Conservation (phyloP, 2,888 invertebrate genomes). For the Heliconius erato region DNA sequence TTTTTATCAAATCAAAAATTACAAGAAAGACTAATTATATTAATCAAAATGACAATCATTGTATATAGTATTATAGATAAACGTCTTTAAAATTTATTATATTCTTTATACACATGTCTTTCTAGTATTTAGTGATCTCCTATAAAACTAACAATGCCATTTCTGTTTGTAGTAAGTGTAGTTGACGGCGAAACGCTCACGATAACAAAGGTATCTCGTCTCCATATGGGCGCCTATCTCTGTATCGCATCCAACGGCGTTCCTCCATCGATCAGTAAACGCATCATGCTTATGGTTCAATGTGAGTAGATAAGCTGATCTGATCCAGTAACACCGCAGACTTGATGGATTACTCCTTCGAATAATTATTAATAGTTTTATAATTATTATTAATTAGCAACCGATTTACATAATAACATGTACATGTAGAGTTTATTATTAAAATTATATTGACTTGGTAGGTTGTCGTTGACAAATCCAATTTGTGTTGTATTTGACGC, state of each 20-base stretch:
- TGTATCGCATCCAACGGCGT: constrained; percentile 98
- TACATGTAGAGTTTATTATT: constrained; percentile 23
- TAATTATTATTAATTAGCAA: neutral
- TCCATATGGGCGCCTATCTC: constrained; percentile 96
- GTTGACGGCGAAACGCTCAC: constrained; percentile 95
- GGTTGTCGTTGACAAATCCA: constrained; percentile 20
- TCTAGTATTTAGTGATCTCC: neutral
- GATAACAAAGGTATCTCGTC: constrained; percentile 94
- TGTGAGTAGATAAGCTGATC: constrained; percentile 86
- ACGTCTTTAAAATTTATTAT: neutral
- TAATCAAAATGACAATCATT: neutral
- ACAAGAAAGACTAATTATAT: too few relatives aligned
- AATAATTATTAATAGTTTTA: constrained; percentile 22
- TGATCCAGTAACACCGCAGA: constrained; percentile 20
- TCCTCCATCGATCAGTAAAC: constrained; percentile 95
- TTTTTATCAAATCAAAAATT: too few relatives aligned
- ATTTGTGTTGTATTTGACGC: neutral
- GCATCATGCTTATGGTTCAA: constrained; percentile 93
- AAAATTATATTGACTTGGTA: constrained; percentile 16
- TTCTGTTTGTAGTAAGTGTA: constrained; percentile 89
- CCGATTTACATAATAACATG: constrained; percentile 12
- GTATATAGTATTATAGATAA: neutral
- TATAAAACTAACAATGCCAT: constrained; percentile 14
- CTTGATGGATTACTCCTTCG: constrained; percentile 3
- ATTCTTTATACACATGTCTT: neutral